Conservation (phyloP, 2,113 vertebrate genomes). For the Procavia capensis region DNA sequence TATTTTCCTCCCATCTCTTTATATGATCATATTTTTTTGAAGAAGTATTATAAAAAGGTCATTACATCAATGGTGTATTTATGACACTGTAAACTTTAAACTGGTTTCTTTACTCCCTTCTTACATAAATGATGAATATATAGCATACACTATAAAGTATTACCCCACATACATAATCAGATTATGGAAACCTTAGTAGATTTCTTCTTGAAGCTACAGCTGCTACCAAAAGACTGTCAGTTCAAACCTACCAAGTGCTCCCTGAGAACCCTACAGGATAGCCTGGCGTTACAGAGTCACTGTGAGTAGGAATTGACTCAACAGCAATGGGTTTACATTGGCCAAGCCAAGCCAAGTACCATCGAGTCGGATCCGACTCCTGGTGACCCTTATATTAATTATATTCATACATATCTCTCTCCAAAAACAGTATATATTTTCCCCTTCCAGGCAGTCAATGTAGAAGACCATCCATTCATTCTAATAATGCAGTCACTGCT, state of each 20-base stretch:
- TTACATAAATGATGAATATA: neutral
- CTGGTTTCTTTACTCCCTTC: neutral
- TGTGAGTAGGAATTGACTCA: no score
- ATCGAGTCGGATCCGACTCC: no score
- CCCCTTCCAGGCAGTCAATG: neutral
- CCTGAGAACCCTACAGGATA: no score
- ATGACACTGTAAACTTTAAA: neutral
- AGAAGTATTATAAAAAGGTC: neutral
- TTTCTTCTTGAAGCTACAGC: no score
- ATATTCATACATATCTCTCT: neutral
- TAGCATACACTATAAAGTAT: neutral
- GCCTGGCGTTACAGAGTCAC: no score
- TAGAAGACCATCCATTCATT: neutral
- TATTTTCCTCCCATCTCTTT: conserved; percentile 22
- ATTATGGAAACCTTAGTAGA: no score
- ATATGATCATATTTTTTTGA: conserved; percentile 43
- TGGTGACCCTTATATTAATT: no score
- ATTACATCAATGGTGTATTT: neutral
- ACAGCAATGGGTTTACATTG: no score
- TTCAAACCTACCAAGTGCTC: no score
- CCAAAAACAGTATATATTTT: neutral
- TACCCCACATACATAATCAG: neutral
- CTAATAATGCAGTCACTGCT: neutral
- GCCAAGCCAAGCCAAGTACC: no score
- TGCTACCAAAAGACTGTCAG: no score